Evolutionary conservation across 1,140 invertebrate genomes (phyloP).

Genomic region (Solenopsis fugax): DNA sequence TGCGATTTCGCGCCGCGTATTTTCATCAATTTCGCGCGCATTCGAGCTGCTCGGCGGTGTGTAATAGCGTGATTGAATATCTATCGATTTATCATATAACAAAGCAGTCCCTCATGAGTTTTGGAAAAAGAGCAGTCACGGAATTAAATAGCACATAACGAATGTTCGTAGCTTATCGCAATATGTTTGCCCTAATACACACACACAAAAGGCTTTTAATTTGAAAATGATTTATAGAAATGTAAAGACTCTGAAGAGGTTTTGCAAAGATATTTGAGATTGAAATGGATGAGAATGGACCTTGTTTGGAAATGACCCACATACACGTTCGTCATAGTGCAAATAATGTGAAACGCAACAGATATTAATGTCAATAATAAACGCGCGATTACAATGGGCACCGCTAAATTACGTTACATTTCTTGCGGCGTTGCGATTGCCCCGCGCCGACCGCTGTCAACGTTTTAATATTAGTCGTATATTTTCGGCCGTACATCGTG

Average conservation of each 20-base stretch:
- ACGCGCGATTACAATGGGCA: not conserved
- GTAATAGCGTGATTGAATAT: slow-evolving; percentile 52
- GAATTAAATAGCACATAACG: slow-evolving; percentile 6
- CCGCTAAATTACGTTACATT: slow-evolving; percentile 32
- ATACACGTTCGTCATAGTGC: too few relatives aligned
- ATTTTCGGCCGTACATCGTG: slow-evolving; percentile 8
- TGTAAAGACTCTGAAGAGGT: not conserved
- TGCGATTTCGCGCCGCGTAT: slow-evolving; percentile 40
- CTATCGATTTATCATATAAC: slow-evolving; percentile 9
- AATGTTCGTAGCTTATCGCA: not conserved
- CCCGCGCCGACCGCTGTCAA: not conserved
- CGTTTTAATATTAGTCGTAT: slow-evolving; percentile 52
- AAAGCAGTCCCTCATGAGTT: slow-evolving; percentile 1
- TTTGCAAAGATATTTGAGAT: not conserved
- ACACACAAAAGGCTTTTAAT: not conserved
- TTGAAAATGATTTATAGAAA: not conserved
- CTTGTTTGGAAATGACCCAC: not conserved
- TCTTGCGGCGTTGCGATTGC: not conserved
- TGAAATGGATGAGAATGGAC: not conserved
- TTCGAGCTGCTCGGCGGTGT: slow-evolving; percentile 41
- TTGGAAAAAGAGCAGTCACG: slow-evolving; percentile 22
- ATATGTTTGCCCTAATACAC: not conserved
- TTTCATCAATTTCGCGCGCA: slow-evolving; percentile 60
- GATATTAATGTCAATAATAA: slow-evolving; percentile 8
- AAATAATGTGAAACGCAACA: slow-evolving; percentile 7